A percentile compares a stretch with the other conserved stretches of the same genome.
Evolutionary conservation across 2,113 vertebrate genomes (phyloP).

Genomic region (Camelus bactrianus): DNA sequence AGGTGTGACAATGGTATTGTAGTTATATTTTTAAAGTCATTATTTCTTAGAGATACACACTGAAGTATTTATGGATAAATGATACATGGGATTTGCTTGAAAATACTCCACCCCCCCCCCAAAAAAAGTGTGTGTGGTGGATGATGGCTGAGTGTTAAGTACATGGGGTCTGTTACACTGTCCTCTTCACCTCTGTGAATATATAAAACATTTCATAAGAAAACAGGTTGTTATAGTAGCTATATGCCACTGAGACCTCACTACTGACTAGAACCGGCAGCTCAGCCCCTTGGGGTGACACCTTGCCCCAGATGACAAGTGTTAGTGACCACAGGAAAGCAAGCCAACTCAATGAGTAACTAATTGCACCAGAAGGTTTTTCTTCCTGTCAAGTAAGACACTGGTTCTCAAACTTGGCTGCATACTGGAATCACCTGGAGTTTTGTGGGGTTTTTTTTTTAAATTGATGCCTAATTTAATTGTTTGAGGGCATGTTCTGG

Average conservation of each 20-base stretch:
- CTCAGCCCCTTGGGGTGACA: neutral
- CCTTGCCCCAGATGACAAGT: neutral
- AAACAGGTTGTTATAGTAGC: neutral
- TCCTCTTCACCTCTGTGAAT: neutral
- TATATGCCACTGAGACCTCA: neutral
- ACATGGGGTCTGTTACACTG: neutral
- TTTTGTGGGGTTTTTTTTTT: neutral
- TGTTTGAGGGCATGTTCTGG: neutral
- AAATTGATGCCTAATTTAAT: neutral
- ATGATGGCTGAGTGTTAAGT: neutral
- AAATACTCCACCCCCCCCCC: neutral
- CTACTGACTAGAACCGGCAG: neutral
- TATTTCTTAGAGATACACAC: neutral
- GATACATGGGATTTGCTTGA: neutral
- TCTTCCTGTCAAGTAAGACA: neutral
- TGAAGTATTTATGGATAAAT: conserved; percentile 17
- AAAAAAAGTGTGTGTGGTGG: neutral
- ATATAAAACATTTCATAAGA: neutral
- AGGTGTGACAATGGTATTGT: neutral
- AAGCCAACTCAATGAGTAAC: neutral
- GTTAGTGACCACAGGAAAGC: neutral
- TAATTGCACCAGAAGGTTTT: neutral
- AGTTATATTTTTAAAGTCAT: neutral
- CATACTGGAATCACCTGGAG: neutral
- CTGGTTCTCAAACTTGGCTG: neutral